Percentiles rank a stretch among this genome's conserved stretches.
Evolutionary conservation across 2,888 invertebrate species (phyloP).

Genomic region (Taenaris catops): DNA sequence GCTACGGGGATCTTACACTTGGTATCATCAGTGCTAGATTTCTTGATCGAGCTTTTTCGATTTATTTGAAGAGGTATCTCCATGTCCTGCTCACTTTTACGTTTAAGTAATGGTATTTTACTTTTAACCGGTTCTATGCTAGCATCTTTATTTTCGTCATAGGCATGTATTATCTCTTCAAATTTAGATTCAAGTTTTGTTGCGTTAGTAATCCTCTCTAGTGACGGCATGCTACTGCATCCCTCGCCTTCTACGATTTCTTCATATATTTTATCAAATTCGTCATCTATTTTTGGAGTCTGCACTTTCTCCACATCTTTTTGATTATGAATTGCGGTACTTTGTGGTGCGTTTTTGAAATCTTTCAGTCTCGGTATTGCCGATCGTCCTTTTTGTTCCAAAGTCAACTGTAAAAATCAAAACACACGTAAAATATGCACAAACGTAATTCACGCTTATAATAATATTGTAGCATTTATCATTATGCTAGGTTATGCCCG

Average conservation of each 20-base stretch:
- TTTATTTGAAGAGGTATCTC: slow-evolving; percentile 25
- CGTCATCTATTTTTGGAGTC: slow-evolving; percentile 39
- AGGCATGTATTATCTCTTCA: slow-evolving; percentile 62
- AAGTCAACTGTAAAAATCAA: slow-evolving; percentile 7
- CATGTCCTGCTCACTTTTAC: slow-evolving; percentile 44
- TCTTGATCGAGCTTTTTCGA: slow-evolving; percentile 19
- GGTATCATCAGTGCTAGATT: slow-evolving; percentile 23
- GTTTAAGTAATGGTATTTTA: slow-evolving; percentile 51
- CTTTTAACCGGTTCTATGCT: slow-evolving; percentile 39
- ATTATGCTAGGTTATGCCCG: too few relatives aligned
- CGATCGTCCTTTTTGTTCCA: slow-evolving; percentile 20
- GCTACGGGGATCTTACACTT: slow-evolving; percentile 11
- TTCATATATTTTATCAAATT: slow-evolving; percentile 62
- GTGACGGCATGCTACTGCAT: slow-evolving; percentile 21
- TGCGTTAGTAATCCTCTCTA: slow-evolving; percentile 45
- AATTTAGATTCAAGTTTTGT: slow-evolving; percentile 53
- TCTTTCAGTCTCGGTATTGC: slow-evolving; percentile 38
- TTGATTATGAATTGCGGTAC: slow-evolving; percentile 7
- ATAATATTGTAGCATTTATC: too few relatives aligned
- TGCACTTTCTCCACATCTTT: slow-evolving; percentile 14
- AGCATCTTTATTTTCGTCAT: slow-evolving; percentile 44
- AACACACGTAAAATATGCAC: too few relatives aligned
- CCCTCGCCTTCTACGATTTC: slow-evolving; percentile 39
- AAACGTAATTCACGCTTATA: too few relatives aligned
- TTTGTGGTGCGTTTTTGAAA: slow-evolving; percentile 19